phyloP scores from a whole-genome alignment of 2,888 invertebrate species.

The Cylindroiulus punctatus region DNA sequence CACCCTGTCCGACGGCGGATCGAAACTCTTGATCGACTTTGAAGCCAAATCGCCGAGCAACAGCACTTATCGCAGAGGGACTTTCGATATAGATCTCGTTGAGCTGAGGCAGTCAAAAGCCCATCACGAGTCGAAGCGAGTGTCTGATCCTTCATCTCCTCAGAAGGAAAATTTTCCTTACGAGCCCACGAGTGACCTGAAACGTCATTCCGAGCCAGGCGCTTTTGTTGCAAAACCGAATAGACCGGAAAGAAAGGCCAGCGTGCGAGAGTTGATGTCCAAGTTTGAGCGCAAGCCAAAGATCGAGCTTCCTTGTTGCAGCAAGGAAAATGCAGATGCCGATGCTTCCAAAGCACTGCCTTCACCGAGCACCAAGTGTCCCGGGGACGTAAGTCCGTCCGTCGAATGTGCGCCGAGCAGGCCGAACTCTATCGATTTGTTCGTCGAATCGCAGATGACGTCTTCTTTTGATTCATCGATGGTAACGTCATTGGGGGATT shows the following conservation, averaged over 20 bases:
- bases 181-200: conserved; percentile 52
- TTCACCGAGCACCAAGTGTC: neutral
- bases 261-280: conserved; percentile 61
- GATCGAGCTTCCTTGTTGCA: neutral
- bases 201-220: conserved; percentile 57
- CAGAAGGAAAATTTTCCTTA: conserved; percentile 26
- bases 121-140: conserved; percentile 57
- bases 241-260: conserved; percentile 60
- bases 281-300: conserved; percentile 60
- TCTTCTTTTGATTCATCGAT: neutral
- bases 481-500: neutral
- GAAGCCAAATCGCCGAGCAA: neutral
- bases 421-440: neutral
- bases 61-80: neutral
- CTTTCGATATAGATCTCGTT: conserved; percentile 49
- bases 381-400: neutral
- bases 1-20: neutral
- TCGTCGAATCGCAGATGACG: neutral
- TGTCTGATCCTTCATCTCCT: conserved; percentile 55
- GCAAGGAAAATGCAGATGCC: neutral
- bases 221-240: conserved; percentile 51
- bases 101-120: conserved; percentile 47
- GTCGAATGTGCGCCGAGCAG: neutral
- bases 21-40: neutral
- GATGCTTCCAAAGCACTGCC: neutral